Percentiles rank a stretch among this genome's conserved stretches.
Evolutionary conservation across 2,888 invertebrate species (phyloP).

Genomic region (Molorchus minor): DNA sequence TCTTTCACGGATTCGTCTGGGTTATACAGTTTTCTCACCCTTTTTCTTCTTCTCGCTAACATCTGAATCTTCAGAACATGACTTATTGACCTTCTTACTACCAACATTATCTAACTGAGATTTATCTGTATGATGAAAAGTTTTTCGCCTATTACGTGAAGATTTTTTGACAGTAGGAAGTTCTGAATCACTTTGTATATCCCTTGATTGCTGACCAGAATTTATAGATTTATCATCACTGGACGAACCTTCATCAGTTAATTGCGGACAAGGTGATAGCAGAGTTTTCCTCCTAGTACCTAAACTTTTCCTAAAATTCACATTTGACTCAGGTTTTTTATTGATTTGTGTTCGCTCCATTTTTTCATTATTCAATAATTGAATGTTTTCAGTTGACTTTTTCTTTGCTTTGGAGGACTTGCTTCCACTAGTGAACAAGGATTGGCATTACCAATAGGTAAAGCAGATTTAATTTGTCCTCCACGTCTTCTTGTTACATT

Average conservation of each 20-base stretch:
- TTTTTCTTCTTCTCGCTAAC: slow-evolving; percentile 22
- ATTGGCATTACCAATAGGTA: slow-evolving; percentile 1
- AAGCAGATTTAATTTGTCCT: neutral
- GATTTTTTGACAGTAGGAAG: neutral
- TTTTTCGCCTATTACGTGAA: neutral
- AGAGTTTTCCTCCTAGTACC: neutral
- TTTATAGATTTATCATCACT: neutral
- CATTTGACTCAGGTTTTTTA: no score
- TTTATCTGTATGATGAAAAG: no score
- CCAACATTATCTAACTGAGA: no score
- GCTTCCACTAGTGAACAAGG: neutral
- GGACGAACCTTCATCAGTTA: neutral
- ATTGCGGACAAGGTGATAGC: neutral
- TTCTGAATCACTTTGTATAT: neutral
- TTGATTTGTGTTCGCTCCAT: no score
- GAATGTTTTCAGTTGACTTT: no score
- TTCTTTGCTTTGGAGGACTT: slow-evolving; percentile 1
- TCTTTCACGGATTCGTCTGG: slow-evolving; percentile 38
- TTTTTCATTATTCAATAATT: no score
- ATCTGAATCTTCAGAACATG: neutral
- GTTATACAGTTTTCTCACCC: slow-evolving; percentile 44
- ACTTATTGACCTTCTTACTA: no score
- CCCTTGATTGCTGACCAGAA: no score
- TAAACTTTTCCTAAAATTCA: neutral
- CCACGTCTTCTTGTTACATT: slow-evolving; percentile 17